phyloP scores from a whole-genome alignment of 2,888 invertebrate species.

The Drosophila nr. medialis region DNA sequence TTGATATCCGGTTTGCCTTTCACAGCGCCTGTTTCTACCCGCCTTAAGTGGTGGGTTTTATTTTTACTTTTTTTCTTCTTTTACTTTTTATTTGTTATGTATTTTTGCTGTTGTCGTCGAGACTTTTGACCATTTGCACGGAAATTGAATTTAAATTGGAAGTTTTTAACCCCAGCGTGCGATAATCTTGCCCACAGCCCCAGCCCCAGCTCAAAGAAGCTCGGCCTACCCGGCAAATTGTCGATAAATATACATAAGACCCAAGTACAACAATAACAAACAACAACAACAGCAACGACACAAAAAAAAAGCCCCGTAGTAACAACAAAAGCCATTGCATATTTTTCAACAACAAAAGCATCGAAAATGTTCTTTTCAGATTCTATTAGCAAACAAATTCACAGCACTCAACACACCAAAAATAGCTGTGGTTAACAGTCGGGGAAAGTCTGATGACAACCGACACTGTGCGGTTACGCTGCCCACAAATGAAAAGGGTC shows the following conservation, averaged over 20 bases:
- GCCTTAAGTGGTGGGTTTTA: constrained; percentile 79
- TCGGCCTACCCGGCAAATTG: constrained; percentile 56
- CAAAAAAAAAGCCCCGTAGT: constrained; percentile 14
- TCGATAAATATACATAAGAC: constrained; percentile 67
- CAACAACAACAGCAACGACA: constrained; percentile 3
- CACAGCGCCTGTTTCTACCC: constrained; percentile 52
- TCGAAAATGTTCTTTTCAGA: constrained; percentile 71
- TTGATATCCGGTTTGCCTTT: constrained; percentile 78
- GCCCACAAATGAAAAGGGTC: constrained; percentile 4
- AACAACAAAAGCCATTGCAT: constrained; percentile 49
- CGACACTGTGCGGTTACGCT: constrained; percentile 53
- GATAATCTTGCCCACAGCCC: constrained; percentile 69
- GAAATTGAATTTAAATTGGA: constrained; percentile 83
- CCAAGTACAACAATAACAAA: constrained; percentile 37
- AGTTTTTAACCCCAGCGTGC: constrained; percentile 81
- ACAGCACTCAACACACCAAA: constrained; percentile 23
- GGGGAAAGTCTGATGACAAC: constrained; percentile 16
- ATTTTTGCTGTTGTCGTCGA: constrained; percentile 64
- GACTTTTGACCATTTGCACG: constrained; percentile 82
- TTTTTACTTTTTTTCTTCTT: constrained; percentile 31
- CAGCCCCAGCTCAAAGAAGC: constrained; percentile 11
- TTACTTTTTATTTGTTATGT: constrained; percentile 46
- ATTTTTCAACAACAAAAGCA: constrained; percentile 50
- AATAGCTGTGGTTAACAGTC: constrained; percentile 37
- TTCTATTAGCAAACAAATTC: constrained; percentile 81